Conservation (phyloP, 2,888 invertebrate species). For the Rhagonycha fulva region DNA sequence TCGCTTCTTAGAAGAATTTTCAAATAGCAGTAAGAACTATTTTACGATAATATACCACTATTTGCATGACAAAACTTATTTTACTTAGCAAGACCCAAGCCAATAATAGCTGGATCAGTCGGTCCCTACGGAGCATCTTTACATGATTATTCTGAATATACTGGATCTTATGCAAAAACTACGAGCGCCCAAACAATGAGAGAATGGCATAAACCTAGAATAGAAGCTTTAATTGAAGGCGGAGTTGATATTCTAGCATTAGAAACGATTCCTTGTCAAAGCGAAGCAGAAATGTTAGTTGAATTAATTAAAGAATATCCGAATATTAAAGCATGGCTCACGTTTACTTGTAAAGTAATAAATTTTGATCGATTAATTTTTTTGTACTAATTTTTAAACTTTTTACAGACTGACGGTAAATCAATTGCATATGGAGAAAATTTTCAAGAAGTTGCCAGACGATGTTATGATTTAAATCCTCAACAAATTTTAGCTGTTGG, state of each 20-base stretch:
- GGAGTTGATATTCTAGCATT: slow-evolving; percentile 86
- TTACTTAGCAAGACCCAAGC: slow-evolving; percentile 46
- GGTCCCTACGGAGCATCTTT: slow-evolving; percentile 92
- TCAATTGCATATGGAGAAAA: slow-evolving; percentile 79
- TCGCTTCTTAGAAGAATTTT: slow-evolving; percentile 59
- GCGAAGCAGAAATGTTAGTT: slow-evolving; percentile 82
- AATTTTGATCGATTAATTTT: not conserved
- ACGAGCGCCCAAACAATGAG: slow-evolving; percentile 67
- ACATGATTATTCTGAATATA: slow-evolving; percentile 92
- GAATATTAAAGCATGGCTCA: slow-evolving; percentile 79
- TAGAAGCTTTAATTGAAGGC: slow-evolving; percentile 76
- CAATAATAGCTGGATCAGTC: slow-evolving; percentile 83
- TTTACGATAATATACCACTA: not conserved
- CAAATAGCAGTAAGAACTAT: slow-evolving; percentile 36
- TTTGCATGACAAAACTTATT: not conserved
- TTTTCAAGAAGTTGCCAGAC: slow-evolving; percentile 72
- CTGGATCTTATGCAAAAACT: slow-evolving; percentile 77
- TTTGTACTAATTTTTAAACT: not conserved
- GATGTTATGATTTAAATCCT: slow-evolving; percentile 64
- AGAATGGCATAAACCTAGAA: slow-evolving; percentile 84
- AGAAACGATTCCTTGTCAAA: slow-evolving; percentile 88
- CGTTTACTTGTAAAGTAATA: slow-evolving; percentile 83
- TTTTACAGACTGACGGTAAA: slow-evolving; percentile 60
- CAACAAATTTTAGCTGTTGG: slow-evolving; percentile 85
- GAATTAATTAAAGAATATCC: slow-evolving; percentile 81